A percentile compares a stretch with the other conserved stretches of the same genome.
Conservation (phyloP, 92 coral and sea anemone species). For the Phymanthus crucifer region DNA sequence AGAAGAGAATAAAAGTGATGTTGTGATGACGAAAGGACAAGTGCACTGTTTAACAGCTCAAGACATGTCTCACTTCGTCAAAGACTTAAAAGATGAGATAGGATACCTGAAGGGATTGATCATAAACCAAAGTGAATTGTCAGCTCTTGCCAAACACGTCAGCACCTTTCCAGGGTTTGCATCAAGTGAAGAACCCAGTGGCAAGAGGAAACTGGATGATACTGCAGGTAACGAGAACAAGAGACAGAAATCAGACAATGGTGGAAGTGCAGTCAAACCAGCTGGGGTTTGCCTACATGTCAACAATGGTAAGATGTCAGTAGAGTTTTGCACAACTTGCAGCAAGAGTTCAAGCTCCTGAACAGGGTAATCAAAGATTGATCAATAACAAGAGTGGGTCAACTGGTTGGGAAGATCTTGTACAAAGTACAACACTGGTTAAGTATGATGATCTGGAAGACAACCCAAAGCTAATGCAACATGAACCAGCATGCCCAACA, state of each 20-base stretch:
- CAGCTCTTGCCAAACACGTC: constrained; percentile 66
- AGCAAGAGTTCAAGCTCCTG: constrained; percentile 57
- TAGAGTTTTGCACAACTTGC: constrained; percentile 86
- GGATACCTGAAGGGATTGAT: constrained; percentile 81
- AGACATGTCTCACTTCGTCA: constrained; percentile 18
- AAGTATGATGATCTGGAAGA: neutral
- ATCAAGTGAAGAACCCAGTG: constrained; percentile 35
- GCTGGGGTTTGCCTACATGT: constrained; percentile 93
- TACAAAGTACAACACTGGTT: neutral
- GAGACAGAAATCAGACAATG: constrained; percentile 18
- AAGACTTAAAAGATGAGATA: constrained; percentile 53
- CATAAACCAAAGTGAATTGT: constrained; percentile 72
- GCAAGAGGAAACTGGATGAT: constrained; percentile 33
- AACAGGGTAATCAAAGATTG: neutral
- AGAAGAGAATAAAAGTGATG: neutral
- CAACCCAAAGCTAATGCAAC: neutral
- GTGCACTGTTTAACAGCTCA: neutral
- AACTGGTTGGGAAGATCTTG: neutral
- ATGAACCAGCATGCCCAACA: neutral
- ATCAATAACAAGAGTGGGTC: neutral
- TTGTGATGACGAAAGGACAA: neutral
- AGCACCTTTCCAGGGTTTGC: constrained; percentile 62
- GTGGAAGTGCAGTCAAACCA: constrained; percentile 4
- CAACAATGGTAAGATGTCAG: constrained; percentile 72
- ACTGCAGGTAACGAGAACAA: constrained; percentile 17